A percentile compares a stretch with the other conserved stretches of the same genome.
These are phyloP conservation scores for Aphyosemion australe DNA, from an alignment of 2,113 vertebrate genomes.

Conservation along the genomic window DNA sequence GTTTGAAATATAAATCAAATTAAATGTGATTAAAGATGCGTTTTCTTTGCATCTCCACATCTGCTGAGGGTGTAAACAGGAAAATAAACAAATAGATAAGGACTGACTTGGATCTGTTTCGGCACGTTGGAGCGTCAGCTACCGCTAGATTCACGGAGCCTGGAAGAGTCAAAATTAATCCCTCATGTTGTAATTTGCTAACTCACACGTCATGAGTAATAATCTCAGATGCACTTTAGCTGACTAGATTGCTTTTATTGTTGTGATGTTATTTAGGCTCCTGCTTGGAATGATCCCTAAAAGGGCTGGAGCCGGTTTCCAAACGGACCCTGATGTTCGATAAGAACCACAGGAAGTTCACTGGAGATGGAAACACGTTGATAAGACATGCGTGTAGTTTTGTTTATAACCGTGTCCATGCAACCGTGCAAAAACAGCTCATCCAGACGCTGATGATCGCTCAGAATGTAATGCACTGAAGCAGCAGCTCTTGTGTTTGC, in stretches of 20 bases:
- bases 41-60: background rate
- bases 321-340: constrained; percentile 2
- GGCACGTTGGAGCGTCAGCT: background rate
- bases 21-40: constrained; percentile 14
- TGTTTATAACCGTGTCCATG: constrained; percentile 44
- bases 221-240: constrained; percentile 5
- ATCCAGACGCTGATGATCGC: background rate
- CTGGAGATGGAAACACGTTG: constrained; percentile 7
- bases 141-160: constrained; percentile 14
- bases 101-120: constrained; percentile 7
- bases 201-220: constrained; percentile 2
- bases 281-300: background rate
- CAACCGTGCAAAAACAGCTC: constrained; percentile 33
- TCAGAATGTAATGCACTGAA: constrained; percentile 14
- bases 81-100: constrained; percentile 10
- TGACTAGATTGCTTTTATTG: background rate
- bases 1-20: constrained; percentile 31
- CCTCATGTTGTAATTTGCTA: constrained; percentile 2
- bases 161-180: constrained; percentile 7
- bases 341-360: constrained; percentile 29
- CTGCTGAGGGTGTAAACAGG: constrained; percentile 18
- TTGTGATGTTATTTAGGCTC: constrained; percentile 4
- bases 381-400: constrained; percentile 22
- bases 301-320: constrained; percentile 1
- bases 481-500: constrained; percentile 20